A percentile compares a stretch with the other conserved stretches of the same genome.
phyloP scores from a whole-genome alignment of 2,797 vertebrate species.

The Eospalax fontanierii region DNA sequence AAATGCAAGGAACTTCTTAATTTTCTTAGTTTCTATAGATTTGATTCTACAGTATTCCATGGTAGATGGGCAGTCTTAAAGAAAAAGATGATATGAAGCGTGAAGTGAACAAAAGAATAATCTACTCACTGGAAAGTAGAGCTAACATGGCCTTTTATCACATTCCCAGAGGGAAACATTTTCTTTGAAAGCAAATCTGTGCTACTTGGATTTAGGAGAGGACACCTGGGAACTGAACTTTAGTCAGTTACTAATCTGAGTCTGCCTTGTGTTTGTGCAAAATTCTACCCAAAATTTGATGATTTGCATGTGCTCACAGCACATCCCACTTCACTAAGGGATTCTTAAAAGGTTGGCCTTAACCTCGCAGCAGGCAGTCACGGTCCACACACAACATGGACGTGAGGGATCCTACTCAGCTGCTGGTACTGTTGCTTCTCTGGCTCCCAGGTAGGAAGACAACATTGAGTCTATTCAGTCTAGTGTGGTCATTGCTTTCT shows the following conservation, averaged over 20 bases:
- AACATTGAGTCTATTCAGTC: not conserved
- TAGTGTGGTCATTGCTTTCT: accelerated
- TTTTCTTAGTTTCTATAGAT: too few species aligned
- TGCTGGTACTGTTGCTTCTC: not conserved
- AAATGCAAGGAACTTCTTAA: too few species aligned
- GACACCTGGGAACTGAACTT: not conserved
- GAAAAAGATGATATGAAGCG: too few species aligned
- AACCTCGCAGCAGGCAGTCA: not conserved
- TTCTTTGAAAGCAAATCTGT: not conserved
- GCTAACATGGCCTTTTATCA: too few species aligned
- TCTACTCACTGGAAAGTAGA: too few species aligned
- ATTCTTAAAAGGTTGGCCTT: not conserved
- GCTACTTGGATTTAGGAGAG: not conserved
- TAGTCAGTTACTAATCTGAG: not conserved
- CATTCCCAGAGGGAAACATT: too few species aligned
- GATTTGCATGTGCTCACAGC: not conserved
- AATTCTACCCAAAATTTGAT: not conserved
- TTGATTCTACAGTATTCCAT: too few species aligned
- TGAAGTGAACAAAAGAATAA: too few species aligned
- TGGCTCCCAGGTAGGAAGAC: not conserved
- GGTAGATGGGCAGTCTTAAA: too few species aligned
- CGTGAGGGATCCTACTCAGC: not conserved
- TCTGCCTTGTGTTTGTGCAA: not conserved
- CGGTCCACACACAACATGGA: not conserved
- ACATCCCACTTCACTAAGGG: not conserved